These are phyloP conservation scores for Siphonodentalium dalli DNA, from an alignment of 2,888 invertebrate genomes.

Conservation along the genomic window DNA sequence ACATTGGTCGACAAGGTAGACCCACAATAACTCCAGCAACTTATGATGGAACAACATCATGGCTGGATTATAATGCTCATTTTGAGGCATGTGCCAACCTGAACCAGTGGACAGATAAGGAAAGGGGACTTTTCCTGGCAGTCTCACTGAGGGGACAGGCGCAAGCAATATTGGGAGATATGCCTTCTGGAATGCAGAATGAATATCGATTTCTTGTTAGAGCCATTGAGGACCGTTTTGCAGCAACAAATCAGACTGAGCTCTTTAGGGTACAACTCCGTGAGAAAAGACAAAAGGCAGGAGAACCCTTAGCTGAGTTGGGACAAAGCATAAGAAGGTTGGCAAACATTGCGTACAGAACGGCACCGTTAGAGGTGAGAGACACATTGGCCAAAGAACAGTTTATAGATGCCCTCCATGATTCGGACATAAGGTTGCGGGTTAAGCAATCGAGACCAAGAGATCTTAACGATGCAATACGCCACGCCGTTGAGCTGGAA, in stretches of 20 bases:
- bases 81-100: not conserved
- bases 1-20: too few relatives aligned
- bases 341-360: slow-evolving; percentile 2
- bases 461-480: not conserved
- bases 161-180: slow-evolving; percentile 1
- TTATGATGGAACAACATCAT: not conserved
- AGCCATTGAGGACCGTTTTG: slow-evolving; percentile 4
- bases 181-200: not conserved
- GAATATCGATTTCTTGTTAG: not conserved
- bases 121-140: slow-evolving; percentile 5
- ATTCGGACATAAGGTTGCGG: slow-evolving; percentile 1
- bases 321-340: slow-evolving; percentile 1
- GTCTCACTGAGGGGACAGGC: slow-evolving; percentile 2
- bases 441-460: slow-evolving; percentile 2
- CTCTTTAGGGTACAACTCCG: slow-evolving; percentile 3
- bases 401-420: not conserved
- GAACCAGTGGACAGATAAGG: not conserved
- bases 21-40: not conserved
- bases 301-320: slow-evolving; percentile 3
- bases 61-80: slow-evolving; percentile 6
- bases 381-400: slow-evolving; percentile 1
- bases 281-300: not conserved
- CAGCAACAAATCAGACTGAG: slow-evolving; percentile 1
- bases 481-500: not conserved
- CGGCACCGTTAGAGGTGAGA: not conserved